Evolutionary conservation across 64 coral and sea anemone genomes (phyloP).

Genomic region (Montipora capricornis): DNA sequence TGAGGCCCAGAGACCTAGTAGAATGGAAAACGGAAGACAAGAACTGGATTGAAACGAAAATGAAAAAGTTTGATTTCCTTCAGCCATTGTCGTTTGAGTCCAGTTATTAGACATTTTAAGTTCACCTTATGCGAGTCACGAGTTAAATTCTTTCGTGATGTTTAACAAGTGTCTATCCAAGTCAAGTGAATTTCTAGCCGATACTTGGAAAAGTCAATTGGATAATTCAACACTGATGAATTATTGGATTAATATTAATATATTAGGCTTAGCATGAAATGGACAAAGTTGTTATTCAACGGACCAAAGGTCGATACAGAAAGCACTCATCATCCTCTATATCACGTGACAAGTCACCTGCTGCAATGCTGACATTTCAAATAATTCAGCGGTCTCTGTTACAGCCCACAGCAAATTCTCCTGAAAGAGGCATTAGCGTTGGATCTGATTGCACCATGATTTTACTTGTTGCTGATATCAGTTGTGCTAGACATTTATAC

Average conservation of each 20-base stretch:
- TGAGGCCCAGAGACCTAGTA: neutral
- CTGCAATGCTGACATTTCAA: neutral
- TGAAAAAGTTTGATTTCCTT: slow-evolving; percentile 23
- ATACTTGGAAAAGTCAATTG: neutral
- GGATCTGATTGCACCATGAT: too few relatives aligned
- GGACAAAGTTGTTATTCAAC: neutral
- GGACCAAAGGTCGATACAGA: neutral
- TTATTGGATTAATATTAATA: too few relatives aligned
- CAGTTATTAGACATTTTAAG: neutral
- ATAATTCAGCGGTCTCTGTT: neutral
- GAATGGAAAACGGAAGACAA: neutral
- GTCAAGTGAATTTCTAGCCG: too few relatives aligned
- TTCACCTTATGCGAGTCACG: too few relatives aligned
- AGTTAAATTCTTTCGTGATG: too few relatives aligned
- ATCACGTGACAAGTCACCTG: neutral
- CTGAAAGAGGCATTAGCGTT: too few relatives aligned
- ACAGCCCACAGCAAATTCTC: neutral
- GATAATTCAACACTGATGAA: too few relatives aligned
- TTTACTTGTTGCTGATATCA: too few relatives aligned
- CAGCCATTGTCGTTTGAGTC: neutral
- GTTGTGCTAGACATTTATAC: too few relatives aligned
- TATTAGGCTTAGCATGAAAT: too few relatives aligned
- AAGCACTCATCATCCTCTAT: neutral
- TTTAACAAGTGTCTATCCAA: too few relatives aligned
- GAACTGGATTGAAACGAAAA: neutral